Base-by-base conservation (phyloP, 1,140 invertebrate species). In the Drosophila neocordata region DNA sequence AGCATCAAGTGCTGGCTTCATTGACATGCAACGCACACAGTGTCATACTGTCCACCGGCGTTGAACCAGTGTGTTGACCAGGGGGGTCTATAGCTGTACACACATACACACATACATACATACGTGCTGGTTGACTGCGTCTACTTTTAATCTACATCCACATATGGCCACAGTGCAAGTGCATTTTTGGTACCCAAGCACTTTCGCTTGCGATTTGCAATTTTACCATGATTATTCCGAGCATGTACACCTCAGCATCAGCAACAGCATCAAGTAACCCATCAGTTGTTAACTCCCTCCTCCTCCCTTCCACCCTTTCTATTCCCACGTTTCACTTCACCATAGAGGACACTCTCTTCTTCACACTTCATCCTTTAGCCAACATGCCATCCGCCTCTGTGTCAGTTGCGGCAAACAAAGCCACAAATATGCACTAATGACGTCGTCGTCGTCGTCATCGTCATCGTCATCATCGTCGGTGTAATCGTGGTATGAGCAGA, bases 391-490 rank as follows among this genome's bases (percentile, higher is more conserved):
- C 51, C 61, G 20, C 60, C 58, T 58, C 51, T 34, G 27, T 48
- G 27, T 76, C 79, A 73, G 77, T 90, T 90, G 87, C 65, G 88
- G 87, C 83, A 90, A 90, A 90, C 79, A 88, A 88, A 88, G 83
- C 87, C 88, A 90, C 87, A 90, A 90, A 90, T 90, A 90, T 87
- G 87, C 87, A 90, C 88, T 90, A 90, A 90, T 90, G 87, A 90
- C 79, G 78, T 85, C 82, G 81, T 81, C 78, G 65, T 56, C 60
- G 53, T 57, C 55, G 31, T 57, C 24, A 12, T 31, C 27, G 13
- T 35, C 13, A 20, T 57, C 60, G 53, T 57, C 79, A 75, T 85
- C 82, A 82, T 77, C 78, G 65, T 31, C 6, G 27, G 27, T 31
- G 27, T 31, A 31, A 31, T 31, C 27, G 27, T 57, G 56, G 53